A percentile compares a stretch with the other conserved stretches of the same genome.
Evolutionary conservation across 1,140 invertebrate species (phyloP).

Genomic region (Drosophila teissieri): DNA sequence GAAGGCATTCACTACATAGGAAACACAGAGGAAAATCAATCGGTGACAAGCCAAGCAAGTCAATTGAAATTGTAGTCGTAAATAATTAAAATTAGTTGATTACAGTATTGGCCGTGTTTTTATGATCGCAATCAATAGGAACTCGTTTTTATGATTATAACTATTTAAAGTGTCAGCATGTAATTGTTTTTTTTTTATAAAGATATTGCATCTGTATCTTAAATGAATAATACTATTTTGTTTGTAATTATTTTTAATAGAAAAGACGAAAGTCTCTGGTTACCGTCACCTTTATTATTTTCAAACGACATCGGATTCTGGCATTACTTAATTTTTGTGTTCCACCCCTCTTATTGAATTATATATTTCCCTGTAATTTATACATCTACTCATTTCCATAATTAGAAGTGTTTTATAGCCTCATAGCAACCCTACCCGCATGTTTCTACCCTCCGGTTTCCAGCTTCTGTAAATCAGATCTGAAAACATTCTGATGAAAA

Average conservation of each 20-base stretch:
- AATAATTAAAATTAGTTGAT: neutral
- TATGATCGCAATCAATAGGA: neutral
- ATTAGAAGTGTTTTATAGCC: neutral
- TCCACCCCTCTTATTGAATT: neutral
- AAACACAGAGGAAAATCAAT: slow-evolving; percentile 1
- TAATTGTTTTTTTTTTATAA: neutral
- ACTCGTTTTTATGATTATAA: neutral
- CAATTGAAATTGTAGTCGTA: slow-evolving; percentile 7
- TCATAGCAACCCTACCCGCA: slow-evolving; percentile 15
- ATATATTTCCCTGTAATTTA: slow-evolving; percentile 10
- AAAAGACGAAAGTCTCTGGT: no score
- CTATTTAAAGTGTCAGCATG: neutral
- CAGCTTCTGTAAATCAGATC: slow-evolving; percentile 11
- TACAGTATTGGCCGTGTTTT: neutral
- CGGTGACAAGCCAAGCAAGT: slow-evolving; percentile 11
- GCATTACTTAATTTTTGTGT: neutral
- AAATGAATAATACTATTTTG: no score
- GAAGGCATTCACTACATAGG: neutral
- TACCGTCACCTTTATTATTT: no score
- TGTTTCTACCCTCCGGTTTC: slow-evolving; percentile 31
- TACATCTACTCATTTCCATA: slow-evolving; percentile 14
- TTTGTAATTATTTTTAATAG: no score
- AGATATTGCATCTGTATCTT: no score
- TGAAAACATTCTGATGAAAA: slow-evolving; percentile 11
- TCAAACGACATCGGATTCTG: neutral